phyloP scores from a whole-genome alignment of 2,888 invertebrate genomes.

The Osmoderma eremita region DNA sequence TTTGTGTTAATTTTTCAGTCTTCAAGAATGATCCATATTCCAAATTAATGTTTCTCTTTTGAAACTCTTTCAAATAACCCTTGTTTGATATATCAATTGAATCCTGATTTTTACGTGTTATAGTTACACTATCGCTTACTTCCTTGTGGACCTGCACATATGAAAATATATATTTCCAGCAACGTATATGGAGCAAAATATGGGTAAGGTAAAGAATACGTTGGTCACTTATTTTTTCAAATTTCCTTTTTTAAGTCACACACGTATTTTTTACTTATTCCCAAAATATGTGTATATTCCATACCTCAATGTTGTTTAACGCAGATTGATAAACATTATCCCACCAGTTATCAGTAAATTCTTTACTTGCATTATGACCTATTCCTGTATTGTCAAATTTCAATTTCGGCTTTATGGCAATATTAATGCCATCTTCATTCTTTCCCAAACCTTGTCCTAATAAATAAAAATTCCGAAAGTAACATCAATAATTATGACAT shows the following conservation, averaged over 20 bases:
- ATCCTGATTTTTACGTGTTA: constrained; percentile 48
- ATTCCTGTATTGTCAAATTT: constrained; percentile 84
- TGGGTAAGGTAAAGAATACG: too few species aligned
- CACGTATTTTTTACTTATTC: too few species aligned
- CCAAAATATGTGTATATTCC: constrained; percentile 40
- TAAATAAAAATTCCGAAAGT: neutral
- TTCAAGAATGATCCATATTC: constrained; percentile 65
- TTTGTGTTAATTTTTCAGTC: constrained; percentile 62
- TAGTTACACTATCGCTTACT: constrained; percentile 37
- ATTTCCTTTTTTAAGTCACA: too few species aligned
- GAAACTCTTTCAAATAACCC: constrained; percentile 56
- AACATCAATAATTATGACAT: constrained; percentile 12
- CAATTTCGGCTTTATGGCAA: constrained; percentile 80
- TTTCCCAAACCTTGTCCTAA: constrained; percentile 87
- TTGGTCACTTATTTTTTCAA: too few species aligned
- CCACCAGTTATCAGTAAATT: constrained; percentile 89
- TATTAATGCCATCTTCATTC: constrained; percentile 79
- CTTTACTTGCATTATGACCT: constrained; percentile 78
- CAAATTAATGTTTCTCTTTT: constrained; percentile 55
- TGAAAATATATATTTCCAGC: constrained; percentile 1
- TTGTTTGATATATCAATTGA: constrained; percentile 60
- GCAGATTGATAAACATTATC: constrained; percentile 80
- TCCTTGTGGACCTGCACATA: constrained; percentile 49
- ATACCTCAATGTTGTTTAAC: constrained; percentile 73
- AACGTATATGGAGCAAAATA: too few species aligned